These are phyloP conservation scores for Tragelaphus scriptus DNA, from an alignment of 2,113 vertebrate species.

Conservation along the genomic window DNA sequence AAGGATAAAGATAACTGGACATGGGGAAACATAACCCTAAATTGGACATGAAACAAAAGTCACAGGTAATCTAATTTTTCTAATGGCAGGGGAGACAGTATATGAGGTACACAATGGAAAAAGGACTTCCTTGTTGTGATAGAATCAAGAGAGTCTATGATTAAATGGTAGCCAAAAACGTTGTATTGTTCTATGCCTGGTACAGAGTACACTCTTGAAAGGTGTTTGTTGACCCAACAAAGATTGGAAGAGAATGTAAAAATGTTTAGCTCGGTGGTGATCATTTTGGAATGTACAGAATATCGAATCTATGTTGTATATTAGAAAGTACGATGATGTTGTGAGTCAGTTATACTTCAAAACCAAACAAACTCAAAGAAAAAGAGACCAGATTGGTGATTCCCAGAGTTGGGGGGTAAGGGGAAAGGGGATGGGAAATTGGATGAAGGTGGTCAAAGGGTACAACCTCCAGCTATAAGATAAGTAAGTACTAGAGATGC, in stretches of 20 bases:
- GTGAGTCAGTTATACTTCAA: neutral
- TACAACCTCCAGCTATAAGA: neutral
- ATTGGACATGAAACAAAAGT: neutral
- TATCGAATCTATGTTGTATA: neutral
- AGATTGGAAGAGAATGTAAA: neutral
- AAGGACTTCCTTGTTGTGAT: neutral
- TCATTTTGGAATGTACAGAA: neutral
- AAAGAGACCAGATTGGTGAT: neutral
- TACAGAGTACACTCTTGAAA: neutral
- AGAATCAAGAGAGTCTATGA: neutral
- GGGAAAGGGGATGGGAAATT: neutral
- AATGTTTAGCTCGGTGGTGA: neutral
- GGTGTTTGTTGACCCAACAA: neutral
- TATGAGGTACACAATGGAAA: neutral
- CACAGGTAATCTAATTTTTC: neutral
- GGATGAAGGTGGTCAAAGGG: neutral
- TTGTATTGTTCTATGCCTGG: neutral
- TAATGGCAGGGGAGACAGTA: neutral
- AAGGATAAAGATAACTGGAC: neutral
- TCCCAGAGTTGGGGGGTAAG: neutral
- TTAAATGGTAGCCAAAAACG: neutral
- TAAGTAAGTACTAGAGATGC: neutral
- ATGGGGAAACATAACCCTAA: neutral
- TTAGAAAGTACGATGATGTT: neutral
- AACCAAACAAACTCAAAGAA: neutral